A percentile compares a stretch with the other conserved stretches of the same genome.
phyloP scores from a whole-genome alignment of 37 sponge, comb jelly and placozoan genomes.

The Hexactinellida sp. region DNA sequence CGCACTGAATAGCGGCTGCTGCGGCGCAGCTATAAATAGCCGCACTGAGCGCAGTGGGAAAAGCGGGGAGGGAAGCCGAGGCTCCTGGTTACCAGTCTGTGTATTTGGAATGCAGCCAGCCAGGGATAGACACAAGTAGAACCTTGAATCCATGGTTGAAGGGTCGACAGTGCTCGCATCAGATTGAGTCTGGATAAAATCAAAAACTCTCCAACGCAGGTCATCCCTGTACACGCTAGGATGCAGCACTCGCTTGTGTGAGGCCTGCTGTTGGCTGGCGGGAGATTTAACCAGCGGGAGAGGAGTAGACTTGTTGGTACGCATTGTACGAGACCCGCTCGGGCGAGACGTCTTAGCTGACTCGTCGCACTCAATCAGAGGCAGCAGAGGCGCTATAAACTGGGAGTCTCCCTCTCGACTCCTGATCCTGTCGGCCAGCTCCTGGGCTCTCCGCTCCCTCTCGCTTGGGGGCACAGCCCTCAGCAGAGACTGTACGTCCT shows the following conservation, averaged over 20 bases:
- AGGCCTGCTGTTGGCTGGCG: neutral
- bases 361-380: too few relatives aligned
- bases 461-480: too few relatives aligned
- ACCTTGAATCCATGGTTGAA: neutral
- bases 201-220: neutral
- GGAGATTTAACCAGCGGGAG: neutral
- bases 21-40: neutral
- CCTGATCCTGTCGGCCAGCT: too few relatives aligned
- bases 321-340: too few relatives aligned
- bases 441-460: too few relatives aligned
- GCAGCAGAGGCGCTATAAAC: too few relatives aligned
- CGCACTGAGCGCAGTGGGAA: neutral
- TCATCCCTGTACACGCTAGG: neutral
- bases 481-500: too few relatives aligned
- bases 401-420: too few relatives aligned
- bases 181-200: neutral
- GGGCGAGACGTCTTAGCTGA: too few relatives aligned
- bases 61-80: neutral
- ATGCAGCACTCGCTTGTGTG: too few relatives aligned
- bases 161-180: neutral
- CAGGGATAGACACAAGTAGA: neutral
- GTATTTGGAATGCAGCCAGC: neutral
- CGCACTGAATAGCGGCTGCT: neutral
- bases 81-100: neutral
- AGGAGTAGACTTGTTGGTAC: too few relatives aligned